Evolutionary conservation across 2,113 vertebrate genomes (phyloP), one percentile per base, ranked within the genome.

Genomic region (Solea senegalensis): DNA sequence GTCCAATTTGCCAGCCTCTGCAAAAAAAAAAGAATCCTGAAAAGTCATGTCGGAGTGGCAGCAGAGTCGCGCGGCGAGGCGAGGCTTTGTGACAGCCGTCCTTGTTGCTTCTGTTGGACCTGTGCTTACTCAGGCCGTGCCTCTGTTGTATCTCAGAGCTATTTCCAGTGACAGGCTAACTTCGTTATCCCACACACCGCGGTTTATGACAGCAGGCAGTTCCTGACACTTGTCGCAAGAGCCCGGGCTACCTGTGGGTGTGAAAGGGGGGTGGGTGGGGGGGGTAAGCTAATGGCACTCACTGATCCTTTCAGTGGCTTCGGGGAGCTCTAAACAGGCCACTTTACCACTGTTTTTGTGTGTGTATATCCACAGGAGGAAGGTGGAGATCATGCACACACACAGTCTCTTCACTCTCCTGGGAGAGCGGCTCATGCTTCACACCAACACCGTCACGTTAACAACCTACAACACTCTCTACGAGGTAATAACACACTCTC

Each of bases 331-430:
- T 77, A 86, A 84, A 88, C 76, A 80, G 85, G 62, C 28, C 59
- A 76, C 76, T 85, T 80, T 67, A 53, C 74, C 62, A 73, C 69
- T 71, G 74, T 66, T 72, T 16, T 45, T 65, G 46, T 54, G 27
- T 59, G 58, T 77, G 60, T 74, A 82, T 72, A 76, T 74, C 40
- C 81, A 3, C 83, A 98, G 97, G 88, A 92, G 97, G 74, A 99
- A 99, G 90, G 97, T 98, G 84, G 97, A 99, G 92, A 97, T 99
- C 83, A 98, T 98, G 97, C 97, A 99, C 79, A 98, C 96, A 50
- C 96, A 99, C 85, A 99, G 97, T 81, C 96, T 99, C 62, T 98
- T 98, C 81, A 98, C 97, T 16, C 95, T 98, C 48, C 95, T 99
- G 61, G 96, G 96, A 69, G 97, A 98, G 84, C 94, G 95, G 62